phyloP scores from a whole-genome alignment of 2,888 invertebrate genomes.

The Nycteola revayana region DNA sequence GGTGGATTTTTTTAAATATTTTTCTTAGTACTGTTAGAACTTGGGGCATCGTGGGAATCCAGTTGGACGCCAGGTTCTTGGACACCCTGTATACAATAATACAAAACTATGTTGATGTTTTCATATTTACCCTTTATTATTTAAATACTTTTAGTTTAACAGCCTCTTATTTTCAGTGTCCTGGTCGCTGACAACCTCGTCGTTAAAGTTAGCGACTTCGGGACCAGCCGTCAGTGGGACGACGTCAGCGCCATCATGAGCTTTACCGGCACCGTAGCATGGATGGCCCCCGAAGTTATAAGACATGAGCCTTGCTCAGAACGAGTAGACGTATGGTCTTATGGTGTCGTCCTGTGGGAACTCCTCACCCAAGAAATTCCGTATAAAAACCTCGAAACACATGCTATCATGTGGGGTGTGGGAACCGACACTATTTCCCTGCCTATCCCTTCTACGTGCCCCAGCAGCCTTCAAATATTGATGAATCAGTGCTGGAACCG shows the following conservation, averaged over 20 bases:
- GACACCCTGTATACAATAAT: too few relatives aligned
- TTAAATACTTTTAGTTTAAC: too few relatives aligned
- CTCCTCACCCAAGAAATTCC: conserved; percentile 91
- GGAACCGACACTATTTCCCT: conserved; percentile 96
- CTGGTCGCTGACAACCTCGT: conserved; percentile 90
- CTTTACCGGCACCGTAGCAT: conserved; percentile 98
- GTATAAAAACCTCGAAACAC: conserved; percentile 87
- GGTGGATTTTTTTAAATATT: too few relatives aligned
- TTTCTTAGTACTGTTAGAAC: too few relatives aligned
- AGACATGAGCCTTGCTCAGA: conserved; percentile 98
- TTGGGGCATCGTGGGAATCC: too few relatives aligned
- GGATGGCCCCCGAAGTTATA: conserved; percentile 99
- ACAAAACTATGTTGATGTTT: too few relatives aligned
- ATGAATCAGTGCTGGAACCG: conserved; percentile 96
- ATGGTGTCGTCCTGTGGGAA: conserved; percentile 99
- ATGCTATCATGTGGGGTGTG: conserved; percentile 99
- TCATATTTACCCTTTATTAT: too few relatives aligned
- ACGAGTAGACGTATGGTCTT: conserved; percentile 99
- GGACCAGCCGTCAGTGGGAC: conserved; percentile 97
- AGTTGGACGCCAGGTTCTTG: too few relatives aligned
- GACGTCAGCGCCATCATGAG: conserved; percentile 97
- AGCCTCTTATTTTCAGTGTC: conserved; percentile 82
- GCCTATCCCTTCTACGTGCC: conserved; percentile 95
- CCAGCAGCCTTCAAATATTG: conserved; percentile 92
- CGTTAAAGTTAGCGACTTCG: conserved; percentile 99